These are phyloP conservation scores for Corythaixoides concolor DNA, from an alignment of 2,113 vertebrate genomes.

Conservation along the genomic window DNA sequence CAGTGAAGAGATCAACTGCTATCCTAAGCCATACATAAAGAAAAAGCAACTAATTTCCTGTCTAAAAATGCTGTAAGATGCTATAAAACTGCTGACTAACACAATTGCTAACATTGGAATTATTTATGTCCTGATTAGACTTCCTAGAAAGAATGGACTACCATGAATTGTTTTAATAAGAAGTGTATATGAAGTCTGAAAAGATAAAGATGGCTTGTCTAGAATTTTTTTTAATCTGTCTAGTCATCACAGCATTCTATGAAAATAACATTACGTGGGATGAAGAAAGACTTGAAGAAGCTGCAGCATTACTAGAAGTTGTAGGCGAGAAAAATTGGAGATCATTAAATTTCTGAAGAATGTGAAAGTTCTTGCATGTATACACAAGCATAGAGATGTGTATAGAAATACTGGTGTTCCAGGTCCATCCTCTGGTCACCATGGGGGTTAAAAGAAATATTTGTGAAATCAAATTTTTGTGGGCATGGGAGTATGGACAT, in stretches of 20 bases:
- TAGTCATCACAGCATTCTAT: conserved; percentile 36
- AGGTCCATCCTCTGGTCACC: neutral
- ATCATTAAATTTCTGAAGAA: neutral
- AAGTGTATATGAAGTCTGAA: conserved; percentile 3
- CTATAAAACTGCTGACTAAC: neutral
- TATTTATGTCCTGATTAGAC: neutral
- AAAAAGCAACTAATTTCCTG: neutral
- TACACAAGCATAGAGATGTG: neutral
- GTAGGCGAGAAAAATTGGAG: neutral
- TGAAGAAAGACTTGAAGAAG: neutral
- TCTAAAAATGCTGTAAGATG: neutral
- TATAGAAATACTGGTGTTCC: neutral
- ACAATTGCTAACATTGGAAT: neutral
- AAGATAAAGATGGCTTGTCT: conserved; percentile 35
- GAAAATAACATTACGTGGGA: conserved; percentile 13
- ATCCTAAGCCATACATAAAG: neutral
- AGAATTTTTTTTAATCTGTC: conserved; percentile 7
- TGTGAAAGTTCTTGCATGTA: neutral
- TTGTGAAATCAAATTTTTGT: neutral
- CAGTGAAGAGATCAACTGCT: neutral
- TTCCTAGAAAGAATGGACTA: conserved; percentile 10
- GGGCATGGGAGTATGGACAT: neutral
- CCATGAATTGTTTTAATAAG: neutral
- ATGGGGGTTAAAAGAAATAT: neutral
- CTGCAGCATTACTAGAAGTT: conserved; percentile 11